Percentiles rank a stretch among this genome's conserved stretches.
These are phyloP conservation scores for Oreochromis spilurus DNA, from an alignment of 2,113 vertebrate species.

Conservation along the genomic window DNA sequence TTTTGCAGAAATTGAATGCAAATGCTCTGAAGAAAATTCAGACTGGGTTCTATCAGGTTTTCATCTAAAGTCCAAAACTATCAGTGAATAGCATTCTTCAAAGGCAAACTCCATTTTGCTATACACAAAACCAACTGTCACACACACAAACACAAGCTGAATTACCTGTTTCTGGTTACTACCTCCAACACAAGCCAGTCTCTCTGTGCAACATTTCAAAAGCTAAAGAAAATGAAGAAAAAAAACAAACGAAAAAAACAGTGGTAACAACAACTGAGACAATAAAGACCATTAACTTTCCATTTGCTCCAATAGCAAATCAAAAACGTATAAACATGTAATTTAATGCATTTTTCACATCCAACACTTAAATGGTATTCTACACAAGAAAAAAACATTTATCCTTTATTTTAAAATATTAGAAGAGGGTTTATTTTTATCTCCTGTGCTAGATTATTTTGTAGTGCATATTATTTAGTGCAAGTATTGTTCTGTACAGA, in stretches of 20 bases:
- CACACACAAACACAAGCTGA: not conserved
- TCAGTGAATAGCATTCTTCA: not conserved
- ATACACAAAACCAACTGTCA: not conserved
- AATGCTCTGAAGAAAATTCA: slow-evolving; percentile 11
- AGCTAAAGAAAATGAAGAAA: not conserved
- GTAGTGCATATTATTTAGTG: not conserved
- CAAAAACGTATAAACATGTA: not conserved
- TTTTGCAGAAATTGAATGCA: slow-evolving; percentile 42
- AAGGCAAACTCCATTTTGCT: not conserved
- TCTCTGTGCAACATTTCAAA: not conserved
- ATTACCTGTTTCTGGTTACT: not conserved
- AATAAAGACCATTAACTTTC: not conserved
- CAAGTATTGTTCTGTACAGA: not conserved
- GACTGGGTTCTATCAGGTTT: not conserved
- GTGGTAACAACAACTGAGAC: not conserved
- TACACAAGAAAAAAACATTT: not conserved
- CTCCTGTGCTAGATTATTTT: not conserved
- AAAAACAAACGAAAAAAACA: not conserved
- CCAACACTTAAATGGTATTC: not conserved
- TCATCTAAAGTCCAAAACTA: not conserved
- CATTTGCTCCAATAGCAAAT: not conserved
- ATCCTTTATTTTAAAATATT: not conserved
- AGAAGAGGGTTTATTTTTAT: not conserved
- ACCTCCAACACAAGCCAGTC: not conserved
- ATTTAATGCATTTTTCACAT: not conserved